These are phyloP conservation scores for Eurytoma californica DNA, from an alignment of 2,888 invertebrate species.

Conservation along the genomic window DNA sequence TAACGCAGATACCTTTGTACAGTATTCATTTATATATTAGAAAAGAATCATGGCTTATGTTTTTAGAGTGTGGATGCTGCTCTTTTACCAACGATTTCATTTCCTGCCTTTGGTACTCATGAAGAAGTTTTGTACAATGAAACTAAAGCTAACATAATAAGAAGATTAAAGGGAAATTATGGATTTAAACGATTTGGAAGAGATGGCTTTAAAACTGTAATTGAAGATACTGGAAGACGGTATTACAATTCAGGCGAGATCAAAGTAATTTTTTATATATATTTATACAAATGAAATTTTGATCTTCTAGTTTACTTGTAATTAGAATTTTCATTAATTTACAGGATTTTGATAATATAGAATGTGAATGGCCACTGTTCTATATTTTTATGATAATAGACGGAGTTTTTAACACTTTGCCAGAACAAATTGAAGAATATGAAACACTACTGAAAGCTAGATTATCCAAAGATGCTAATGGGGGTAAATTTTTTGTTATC, in stretches of 20 bases:
- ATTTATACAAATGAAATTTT: neutral
- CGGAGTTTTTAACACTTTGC: constrained; percentile 90
- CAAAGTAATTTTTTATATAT: constrained; percentile 76
- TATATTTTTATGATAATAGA: constrained; percentile 97
- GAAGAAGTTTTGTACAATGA: constrained; percentile 91
- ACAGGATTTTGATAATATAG: constrained; percentile 93
- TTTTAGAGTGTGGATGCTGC: constrained; percentile 94
- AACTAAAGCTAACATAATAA: constrained; percentile 90
- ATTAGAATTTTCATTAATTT: constrained; percentile 24
- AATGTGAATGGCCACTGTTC: constrained; percentile 99
- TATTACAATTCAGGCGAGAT: constrained; percentile 95
- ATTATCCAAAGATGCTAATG: constrained; percentile 87
- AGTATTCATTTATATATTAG: neutral
- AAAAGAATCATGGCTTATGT: constrained; percentile 27
- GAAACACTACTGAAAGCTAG: constrained; percentile 88
- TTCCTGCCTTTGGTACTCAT: constrained; percentile 98
- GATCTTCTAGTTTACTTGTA: neutral
- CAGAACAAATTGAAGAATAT: constrained; percentile 94
- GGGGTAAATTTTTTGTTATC: constrained; percentile 77
- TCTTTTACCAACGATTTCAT: constrained; percentile 93
- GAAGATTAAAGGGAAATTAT: constrained; percentile 89
- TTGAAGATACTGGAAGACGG: constrained; percentile 87
- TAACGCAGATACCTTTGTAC: constrained; percentile 8
- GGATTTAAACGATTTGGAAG: constrained; percentile 96
- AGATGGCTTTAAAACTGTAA: constrained; percentile 93